Evolutionary conservation across 2,113 vertebrate genomes (phyloP).

Genomic region (Macquaria ambigua): DNA sequence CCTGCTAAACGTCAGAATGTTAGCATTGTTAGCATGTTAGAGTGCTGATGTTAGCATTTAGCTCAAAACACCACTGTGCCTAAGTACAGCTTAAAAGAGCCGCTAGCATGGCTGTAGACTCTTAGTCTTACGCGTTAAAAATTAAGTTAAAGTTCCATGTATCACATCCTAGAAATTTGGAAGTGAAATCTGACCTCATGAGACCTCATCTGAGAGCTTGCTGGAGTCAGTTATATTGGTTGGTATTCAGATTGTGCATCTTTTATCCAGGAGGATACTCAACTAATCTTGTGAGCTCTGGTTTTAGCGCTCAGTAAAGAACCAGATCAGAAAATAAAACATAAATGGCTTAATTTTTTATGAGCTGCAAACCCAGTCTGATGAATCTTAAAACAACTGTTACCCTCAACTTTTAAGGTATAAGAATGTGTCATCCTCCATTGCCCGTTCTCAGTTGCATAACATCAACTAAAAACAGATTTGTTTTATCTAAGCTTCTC

Average conservation of each 20-base stretch:
- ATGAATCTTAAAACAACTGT: neutral
- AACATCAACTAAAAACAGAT: neutral
- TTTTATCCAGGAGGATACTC: slow-evolving; percentile 11
- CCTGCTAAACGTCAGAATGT: no score
- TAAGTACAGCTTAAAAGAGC: no score
- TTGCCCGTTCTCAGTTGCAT: neutral
- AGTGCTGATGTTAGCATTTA: no score
- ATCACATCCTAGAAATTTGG: no score
- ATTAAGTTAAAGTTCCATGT: no score
- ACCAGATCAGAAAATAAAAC: slow-evolving; percentile 1
- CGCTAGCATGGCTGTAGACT: no score
- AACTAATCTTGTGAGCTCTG: neutral
- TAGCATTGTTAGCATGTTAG: no score
- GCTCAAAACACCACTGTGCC: no score
- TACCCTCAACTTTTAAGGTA: slow-evolving; percentile 10
- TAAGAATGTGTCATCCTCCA: neutral
- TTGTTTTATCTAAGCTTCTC: slow-evolving; percentile 12
- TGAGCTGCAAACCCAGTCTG: neutral
- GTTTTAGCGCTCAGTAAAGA: neutral
- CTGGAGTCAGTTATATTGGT: neutral
- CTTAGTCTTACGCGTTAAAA: no score
- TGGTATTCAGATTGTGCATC: neutral
- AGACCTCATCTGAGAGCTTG: neutral
- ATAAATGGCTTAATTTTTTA: neutral
- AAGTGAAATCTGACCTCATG: neutral